Base-by-base conservation (phyloP, 2,797 vertebrate species). In the Molossus molossus region DNA sequence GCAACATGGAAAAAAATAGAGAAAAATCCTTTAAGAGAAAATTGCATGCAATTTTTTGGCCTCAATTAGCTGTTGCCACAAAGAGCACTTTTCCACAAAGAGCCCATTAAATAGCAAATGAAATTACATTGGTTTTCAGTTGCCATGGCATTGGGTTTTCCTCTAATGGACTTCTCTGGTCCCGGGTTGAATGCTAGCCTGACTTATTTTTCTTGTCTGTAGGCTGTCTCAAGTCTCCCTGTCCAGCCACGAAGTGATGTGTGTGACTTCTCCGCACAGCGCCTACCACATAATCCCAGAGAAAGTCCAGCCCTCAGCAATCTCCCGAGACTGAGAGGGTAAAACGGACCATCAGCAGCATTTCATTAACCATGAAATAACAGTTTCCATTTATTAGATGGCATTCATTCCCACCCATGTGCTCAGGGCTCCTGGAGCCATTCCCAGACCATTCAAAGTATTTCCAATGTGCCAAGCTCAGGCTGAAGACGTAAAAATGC, bases 11-110 rank as follows among this genome's bases (percentile, higher is more conserved):
- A 76, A 92, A 93, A 96, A 93, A 45, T 17, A 65, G 73, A 91
- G 77, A 75, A 40, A 92, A 97, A 96, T 95, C 95, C 93, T 97
- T 96, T 93, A 97, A 95, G 94, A 95, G 97, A 97, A 97, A 97
- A 97, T 97, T 96, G 96, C 95, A 79, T 95, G 96, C 94, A 97
- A 96, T 97, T 97, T 97, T 97, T 97, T 96, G 96, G 96, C 96
- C 96, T 97, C 97, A 97, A 97, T 97, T 97, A 97, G 97, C 97
- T 95, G 97, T 96, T 97, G 96, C 95, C 91, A 96, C 96, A 97
- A 97, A 97, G 93, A 97, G 95, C 96, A 95, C 93, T 97, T 97
- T 96, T 88, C 87, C 72, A 96, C 96, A 96, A 97, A 96, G 84
- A 97, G 89, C 77, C 96, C 96, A 96, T 97, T 97, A 97, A 96